A percentile compares a stretch with the other conserved stretches of the same genome.
Conservation (phyloP, 2,888 invertebrate genomes). For the Drosophila aldrichi region DNA sequence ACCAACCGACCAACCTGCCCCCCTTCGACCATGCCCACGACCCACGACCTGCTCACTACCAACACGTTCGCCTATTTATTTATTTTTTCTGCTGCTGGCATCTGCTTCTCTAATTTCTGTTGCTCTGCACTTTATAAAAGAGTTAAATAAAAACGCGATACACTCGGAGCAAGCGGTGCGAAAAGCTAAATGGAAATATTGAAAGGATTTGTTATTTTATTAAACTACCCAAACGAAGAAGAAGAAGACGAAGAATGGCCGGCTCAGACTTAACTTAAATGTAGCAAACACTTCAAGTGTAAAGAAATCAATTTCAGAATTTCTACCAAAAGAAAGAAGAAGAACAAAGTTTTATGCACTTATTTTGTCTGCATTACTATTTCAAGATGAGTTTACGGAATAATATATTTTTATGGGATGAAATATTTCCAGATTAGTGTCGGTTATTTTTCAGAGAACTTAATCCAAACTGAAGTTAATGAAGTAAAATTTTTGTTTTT, state of each 20-base stretch:
- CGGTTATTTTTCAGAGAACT: too few relatives aligned
- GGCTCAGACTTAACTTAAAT: conserved; percentile 1
- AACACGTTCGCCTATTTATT: conserved; percentile 57
- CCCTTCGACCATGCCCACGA: conserved; percentile 1
- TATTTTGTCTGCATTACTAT: too few relatives aligned
- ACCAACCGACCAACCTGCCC: conserved; percentile 1
- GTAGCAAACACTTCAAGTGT: background rate
- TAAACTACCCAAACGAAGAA: conserved; percentile 10
- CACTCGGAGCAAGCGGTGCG: conserved; percentile 39
- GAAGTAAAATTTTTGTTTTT: too few relatives aligned
- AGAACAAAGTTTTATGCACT: background rate
- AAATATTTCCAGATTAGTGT: too few relatives aligned
- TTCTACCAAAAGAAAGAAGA: background rate
- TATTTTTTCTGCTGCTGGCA: conserved; percentile 74
- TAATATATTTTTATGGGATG: too few relatives aligned
- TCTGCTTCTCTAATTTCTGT: conserved; percentile 73
- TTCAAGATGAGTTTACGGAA: too few relatives aligned
- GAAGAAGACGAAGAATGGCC: background rate
- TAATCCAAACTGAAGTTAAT: too few relatives aligned
- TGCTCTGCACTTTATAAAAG: conserved; percentile 71
- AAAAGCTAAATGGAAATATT: conserved; percentile 39
- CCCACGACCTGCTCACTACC: conserved; percentile 18
- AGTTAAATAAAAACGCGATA: conserved; percentile 72
- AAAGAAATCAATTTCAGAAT: conserved; percentile 1
- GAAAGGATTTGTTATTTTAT: conserved; percentile 44